A percentile compares a stretch with the other conserved stretches of the same genome.
These are phyloP conservation scores for Eurystomus glaucurus DNA, from an alignment of 2,797 vertebrate species.

Conservation along the genomic window DNA sequence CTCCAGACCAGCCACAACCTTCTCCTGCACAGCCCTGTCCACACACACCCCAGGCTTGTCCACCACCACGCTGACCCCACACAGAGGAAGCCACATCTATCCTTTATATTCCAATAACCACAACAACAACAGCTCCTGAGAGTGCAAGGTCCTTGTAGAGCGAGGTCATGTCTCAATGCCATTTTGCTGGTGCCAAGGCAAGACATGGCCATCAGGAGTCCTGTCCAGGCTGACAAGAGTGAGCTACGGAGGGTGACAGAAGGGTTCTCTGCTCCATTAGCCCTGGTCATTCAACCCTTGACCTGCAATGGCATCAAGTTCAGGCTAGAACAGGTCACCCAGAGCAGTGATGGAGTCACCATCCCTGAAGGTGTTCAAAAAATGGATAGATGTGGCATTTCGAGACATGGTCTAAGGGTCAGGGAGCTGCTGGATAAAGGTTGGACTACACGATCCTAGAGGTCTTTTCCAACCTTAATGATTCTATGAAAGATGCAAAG, in stretches of 20 bases:
- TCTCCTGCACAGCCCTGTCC: background rate
- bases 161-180: background rate
- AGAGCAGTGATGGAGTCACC: no score
- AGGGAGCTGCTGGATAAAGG: no score
- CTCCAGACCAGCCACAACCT: background rate
- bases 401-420: no score
- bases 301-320: fast-evolving
- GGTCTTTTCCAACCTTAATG: no score
- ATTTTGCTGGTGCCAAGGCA: background rate
- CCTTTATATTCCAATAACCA: no score
- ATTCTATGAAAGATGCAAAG: fast-evolving
- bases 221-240: background rate
- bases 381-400: no score
- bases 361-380: no score
- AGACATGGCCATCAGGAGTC: fast-evolving
- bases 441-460: no score
- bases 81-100: background rate
- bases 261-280: background rate
- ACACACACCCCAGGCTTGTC: background rate
- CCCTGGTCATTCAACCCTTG: fast-evolving
- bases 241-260: fast-evolving
- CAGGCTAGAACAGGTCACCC: no score
- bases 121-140: no score
- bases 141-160: background rate
- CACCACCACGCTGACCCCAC: background rate